phyloP scores from a whole-genome alignment of 2,113 vertebrate genomes.

The Osmerus mordax region DNA sequence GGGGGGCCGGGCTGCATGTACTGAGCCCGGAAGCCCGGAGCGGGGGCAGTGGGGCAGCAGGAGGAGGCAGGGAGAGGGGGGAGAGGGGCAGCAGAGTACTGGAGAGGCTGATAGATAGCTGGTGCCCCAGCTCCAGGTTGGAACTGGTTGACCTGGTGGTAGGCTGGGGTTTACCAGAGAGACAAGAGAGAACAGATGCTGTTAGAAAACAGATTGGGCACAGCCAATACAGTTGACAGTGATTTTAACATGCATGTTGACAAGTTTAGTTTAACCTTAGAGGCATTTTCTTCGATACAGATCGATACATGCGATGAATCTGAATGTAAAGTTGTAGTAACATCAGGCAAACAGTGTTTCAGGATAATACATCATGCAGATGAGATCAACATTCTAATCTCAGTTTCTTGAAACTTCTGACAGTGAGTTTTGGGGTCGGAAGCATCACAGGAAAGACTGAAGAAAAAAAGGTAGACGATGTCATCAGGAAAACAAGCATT shows the following conservation, averaged over 20 bases:
- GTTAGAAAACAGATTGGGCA: conserved; percentile 45
- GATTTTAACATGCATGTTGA: conserved; percentile 39
- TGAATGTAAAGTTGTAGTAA: too few species aligned
- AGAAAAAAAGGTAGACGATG: background rate
- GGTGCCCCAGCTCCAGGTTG: conserved; percentile 77
- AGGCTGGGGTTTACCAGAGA: conserved; percentile 74
- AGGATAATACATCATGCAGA: conserved; percentile 5
- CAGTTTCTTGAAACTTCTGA: conserved; percentile 20
- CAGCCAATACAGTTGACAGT: background rate
- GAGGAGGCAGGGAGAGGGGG: conserved; percentile 68
- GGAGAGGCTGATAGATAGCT: conserved; percentile 83
- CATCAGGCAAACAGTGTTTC: background rate
- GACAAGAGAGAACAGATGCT: conserved; percentile 48
- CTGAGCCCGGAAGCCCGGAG: conserved; percentile 62
- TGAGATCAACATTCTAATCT: background rate
- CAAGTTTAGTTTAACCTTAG: background rate
- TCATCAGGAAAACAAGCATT: conserved; percentile 26
- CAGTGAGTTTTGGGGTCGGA: background rate
- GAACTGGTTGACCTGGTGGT: conserved; percentile 82
- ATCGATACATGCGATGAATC: too few species aligned
- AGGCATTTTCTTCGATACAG: too few species aligned
- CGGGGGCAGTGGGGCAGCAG: conserved; percentile 63
- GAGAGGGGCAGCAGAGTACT: conserved; percentile 63
- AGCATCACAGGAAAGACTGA: background rate
- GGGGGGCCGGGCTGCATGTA: conserved; percentile 71